Base-by-base conservation (phyloP, 1,140 invertebrate genomes). In the Conopomorpha cramerella region DNA sequence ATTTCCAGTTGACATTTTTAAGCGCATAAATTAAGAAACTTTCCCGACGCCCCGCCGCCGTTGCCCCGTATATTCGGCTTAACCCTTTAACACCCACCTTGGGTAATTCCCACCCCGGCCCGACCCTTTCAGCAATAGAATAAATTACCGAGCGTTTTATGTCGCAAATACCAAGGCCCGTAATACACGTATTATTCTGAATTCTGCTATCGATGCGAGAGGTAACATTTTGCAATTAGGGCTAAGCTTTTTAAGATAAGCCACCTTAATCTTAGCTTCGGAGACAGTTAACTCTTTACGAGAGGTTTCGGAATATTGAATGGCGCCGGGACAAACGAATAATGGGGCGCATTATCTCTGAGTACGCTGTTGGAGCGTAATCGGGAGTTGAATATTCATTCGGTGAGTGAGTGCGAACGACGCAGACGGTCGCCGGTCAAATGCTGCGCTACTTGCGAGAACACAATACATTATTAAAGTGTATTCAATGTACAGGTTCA, bases 101-200 rank as follows among this genome's bases (percentile, higher is more conserved):
- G 70, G 70, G 65, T 72, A 72, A 72, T 72, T 70, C 67, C 70
- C 65, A 67, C 70, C 66, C 67, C 51, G 54, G 55, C 67, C 62
- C 66, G 57, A 74, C 70, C 70, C 70, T 74, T 74, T 74, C 70
- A 74, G 67, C 67, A 74, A 72, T 74, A 74, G 70, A 74, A 74
- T 74, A 74, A 70, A 74, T 74, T 74, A 74, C 67, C 64, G 58
- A 55, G 59, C 67, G 62, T 70, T 74, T 74, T 74, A 70, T 72
- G 65, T 70, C 63, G 56, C 55, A 66, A 66, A 74, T 74, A 74
- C 61, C 65, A 62, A 54, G 58, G 60, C 63, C 63, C 59, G 72
- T 72, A 74, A 74, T 74, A 65, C 19, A 72, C 61, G 63, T 66
- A 74, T 74, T 74, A 74, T 67, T 71, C 63, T 67, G 63, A 64